These are phyloP conservation scores for Neodiprion pinetum DNA, from an alignment of 1,140 invertebrate genomes.

Conservation along the genomic window DNA sequence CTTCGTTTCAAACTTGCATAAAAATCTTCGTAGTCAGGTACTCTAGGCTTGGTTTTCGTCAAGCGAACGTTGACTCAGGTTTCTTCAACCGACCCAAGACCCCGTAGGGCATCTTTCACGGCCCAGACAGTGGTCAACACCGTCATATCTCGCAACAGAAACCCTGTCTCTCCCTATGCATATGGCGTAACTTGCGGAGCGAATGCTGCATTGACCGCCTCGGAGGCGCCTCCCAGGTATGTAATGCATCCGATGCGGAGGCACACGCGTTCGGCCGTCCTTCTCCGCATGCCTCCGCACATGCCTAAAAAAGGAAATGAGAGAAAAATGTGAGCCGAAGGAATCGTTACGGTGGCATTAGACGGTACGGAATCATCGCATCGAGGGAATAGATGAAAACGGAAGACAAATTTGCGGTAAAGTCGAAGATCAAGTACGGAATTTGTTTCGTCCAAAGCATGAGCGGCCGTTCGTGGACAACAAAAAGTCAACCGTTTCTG, in stretches of 20 bases:
- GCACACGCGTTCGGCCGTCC: too few species aligned
- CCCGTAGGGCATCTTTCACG: not conserved
- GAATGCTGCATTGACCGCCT: too few species aligned
- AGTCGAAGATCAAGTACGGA: constrained; percentile 16
- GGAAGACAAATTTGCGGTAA: constrained; percentile 30
- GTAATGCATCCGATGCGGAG: too few species aligned
- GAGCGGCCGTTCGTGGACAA: constrained; percentile 11
- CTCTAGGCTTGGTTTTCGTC: not conserved
- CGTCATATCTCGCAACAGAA: not conserved
- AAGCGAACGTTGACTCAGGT: not conserved
- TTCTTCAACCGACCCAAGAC: not conserved
- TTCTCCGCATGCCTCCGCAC: too few species aligned
- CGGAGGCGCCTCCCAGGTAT: too few species aligned
- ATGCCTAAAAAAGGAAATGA: not conserved
- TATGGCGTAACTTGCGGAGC: not conserved
- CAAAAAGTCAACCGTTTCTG: constrained; percentile 36
- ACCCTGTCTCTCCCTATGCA: not conserved
- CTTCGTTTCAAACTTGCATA: too few species aligned
- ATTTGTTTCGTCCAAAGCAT: too few species aligned
- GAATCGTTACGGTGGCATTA: constrained; percentile 15
- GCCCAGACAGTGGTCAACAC: not conserved
- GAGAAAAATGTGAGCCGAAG: constrained; percentile 22
- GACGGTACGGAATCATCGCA: not conserved
- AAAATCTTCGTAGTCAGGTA: too few species aligned
- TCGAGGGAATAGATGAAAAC: constrained; percentile 28